Evolutionary conservation across 2,113 vertebrate genomes (phyloP), one percentile per base, ranked within the genome.

Genomic region (Anarrhichthys ocellatus): DNA sequence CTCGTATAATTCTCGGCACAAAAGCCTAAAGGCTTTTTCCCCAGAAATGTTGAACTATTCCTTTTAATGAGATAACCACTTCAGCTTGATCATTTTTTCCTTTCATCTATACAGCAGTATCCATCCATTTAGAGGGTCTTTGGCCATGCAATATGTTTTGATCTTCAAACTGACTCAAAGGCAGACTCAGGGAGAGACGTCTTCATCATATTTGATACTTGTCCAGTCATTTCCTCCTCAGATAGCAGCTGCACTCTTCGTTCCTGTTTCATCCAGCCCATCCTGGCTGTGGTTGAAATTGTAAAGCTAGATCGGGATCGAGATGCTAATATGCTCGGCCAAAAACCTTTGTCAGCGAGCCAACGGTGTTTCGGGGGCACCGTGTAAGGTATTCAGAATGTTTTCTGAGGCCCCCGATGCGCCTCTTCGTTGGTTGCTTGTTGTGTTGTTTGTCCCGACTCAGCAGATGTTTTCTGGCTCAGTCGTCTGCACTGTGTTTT

Each of bases 381-480:
- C 4, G 6, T 76, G 73, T 80, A 79, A 74, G 84, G 76, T 81
- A 72, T 82, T 89, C 81, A 80, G 56, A 61, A 34, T 81, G 83
- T 92, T 89, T 87, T 79, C 73, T 17, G 84, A 78, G 84, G 83
- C 63, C 82, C 72, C 82, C 4, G 22, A 65, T 13, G 32, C 13
- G 50, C 64, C 68, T 73, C 76, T 62, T 73, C 32, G 44, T 71
- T 67, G 18, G 52, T 80, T 82, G 58, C 54, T 74, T 85, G 81
- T 80, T 81, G 81, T 89, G 83, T 58, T 82, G 73, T 90, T 90
- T 90, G 87, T 84, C 80, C 80, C 76, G 63, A 92, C 84, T 92
- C 92, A 93, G 92, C 91, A 93, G 82, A 90, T 91, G 91, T 91
- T 91, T 92, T 85, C 76, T 77, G 81, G 86, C 81, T 82, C 62